Evolutionary conservation across 2,888 invertebrate genomes (phyloP).

Genomic region (Auanema sp.): DNA sequence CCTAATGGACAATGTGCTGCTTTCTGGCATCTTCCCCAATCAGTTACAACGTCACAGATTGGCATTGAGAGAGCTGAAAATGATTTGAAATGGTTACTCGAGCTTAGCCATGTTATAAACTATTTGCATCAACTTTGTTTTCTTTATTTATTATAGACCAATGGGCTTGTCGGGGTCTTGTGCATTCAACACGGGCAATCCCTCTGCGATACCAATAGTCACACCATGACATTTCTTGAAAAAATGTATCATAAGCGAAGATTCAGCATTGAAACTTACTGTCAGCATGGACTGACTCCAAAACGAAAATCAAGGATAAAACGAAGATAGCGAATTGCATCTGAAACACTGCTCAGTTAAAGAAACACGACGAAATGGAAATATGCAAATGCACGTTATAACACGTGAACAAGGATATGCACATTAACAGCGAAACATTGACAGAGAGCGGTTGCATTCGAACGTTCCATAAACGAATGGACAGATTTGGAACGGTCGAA

Average conservation of each 20-base stretch:
- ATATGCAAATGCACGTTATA: too few species aligned
- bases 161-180: slow-evolving; percentile 9
- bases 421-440: too few species aligned
- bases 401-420: too few species aligned
- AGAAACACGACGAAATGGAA: too few species aligned
- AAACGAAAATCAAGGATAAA: too few species aligned
- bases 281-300: too few species aligned
- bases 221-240: slow-evolving; percentile 27
- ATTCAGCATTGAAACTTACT: too few species aligned
- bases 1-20: slow-evolving; percentile 28
- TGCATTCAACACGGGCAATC: slow-evolving; percentile 21
- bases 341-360: too few species aligned
- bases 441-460: too few species aligned
- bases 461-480: too few species aligned
- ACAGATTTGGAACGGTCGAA: too few species aligned
- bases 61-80: slow-evolving; percentile 22
- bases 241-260: not conserved
- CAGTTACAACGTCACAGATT: slow-evolving; percentile 25
- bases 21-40: slow-evolving; percentile 25
- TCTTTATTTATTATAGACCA: slow-evolving; percentile 13
- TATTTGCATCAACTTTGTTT: not conserved
- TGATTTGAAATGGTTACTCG: not conserved
- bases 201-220: slow-evolving; percentile 26
- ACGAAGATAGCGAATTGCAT: too few species aligned
- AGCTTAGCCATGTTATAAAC: not conserved